These are phyloP conservation scores for Danaus chrysippus DNA, from an alignment of 2,888 invertebrate species.

Conservation along the genomic window DNA sequence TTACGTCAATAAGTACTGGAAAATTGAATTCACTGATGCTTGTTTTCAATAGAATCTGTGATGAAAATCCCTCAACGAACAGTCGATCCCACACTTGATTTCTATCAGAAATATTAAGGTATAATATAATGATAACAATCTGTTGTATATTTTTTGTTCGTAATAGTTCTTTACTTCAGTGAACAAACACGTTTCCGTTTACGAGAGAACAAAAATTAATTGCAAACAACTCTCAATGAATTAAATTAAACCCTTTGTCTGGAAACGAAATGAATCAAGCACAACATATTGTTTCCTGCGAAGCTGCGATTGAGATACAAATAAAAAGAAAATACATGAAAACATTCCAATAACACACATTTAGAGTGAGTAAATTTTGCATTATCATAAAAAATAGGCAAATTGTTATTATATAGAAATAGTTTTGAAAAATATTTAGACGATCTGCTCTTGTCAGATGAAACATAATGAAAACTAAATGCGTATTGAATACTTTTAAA, in stretches of 20 bases:
- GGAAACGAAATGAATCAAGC: slow-evolving; percentile 1
- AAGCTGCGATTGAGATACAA: no score
- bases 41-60: background rate
- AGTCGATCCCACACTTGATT: background rate
- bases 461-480: no score
- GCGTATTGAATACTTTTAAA: no score
- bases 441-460: no score
- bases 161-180: background rate
- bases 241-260: slow-evolving; percentile 7
- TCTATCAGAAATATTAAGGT: no score
- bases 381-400: no score
- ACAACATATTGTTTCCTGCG: background rate
- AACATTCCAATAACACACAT: no score
- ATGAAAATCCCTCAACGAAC: background rate
- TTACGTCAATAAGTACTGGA: background rate
- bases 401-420: no score
- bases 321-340: no score
- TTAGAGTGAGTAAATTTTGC: no score
- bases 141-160: background rate
- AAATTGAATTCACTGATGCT: background rate
- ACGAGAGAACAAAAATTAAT: slow-evolving; percentile 4
- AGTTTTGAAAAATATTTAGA: no score
- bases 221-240: slow-evolving; percentile 6
- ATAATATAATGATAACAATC: background rate
- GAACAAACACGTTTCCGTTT: background rate